phyloP scores from a whole-genome alignment of 2,113 vertebrate genomes.

The Apus apus region DNA sequence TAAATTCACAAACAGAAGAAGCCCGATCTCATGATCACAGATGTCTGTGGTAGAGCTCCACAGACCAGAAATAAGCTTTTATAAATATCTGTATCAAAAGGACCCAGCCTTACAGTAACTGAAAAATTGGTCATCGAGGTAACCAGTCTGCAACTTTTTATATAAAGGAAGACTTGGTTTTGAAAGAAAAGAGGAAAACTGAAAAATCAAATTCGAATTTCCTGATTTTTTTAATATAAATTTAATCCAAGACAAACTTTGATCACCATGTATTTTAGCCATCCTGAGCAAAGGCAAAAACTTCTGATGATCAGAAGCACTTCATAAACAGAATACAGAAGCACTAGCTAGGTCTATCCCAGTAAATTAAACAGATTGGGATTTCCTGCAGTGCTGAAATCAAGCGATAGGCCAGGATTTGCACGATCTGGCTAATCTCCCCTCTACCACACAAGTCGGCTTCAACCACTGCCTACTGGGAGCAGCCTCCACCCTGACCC shows the following conservation, averaged over 20 bases:
- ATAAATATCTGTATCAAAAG: neutral
- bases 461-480: neutral
- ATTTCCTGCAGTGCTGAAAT: neutral
- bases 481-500: neutral
- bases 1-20: neutral
- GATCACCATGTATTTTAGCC: neutral
- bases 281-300: neutral
- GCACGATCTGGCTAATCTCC: neutral
- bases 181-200: neutral
- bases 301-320: neutral
- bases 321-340: neutral
- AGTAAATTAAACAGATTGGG: neutral
- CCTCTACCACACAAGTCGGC: neutral
- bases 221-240: neutral
- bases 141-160: neutral
- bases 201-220: neutral
- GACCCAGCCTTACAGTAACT: neutral
- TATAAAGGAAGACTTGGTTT: neutral
- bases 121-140: neutral
- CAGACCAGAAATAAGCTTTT: neutral
- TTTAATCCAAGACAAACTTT: neutral
- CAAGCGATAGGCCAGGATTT: neutral
- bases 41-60: neutral
- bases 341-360: neutral
- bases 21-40: neutral